Evolutionary conservation across 2,888 invertebrate species (phyloP), one percentile per base, ranked within the genome.

Genomic region (Limnephilus lunatus): DNA sequence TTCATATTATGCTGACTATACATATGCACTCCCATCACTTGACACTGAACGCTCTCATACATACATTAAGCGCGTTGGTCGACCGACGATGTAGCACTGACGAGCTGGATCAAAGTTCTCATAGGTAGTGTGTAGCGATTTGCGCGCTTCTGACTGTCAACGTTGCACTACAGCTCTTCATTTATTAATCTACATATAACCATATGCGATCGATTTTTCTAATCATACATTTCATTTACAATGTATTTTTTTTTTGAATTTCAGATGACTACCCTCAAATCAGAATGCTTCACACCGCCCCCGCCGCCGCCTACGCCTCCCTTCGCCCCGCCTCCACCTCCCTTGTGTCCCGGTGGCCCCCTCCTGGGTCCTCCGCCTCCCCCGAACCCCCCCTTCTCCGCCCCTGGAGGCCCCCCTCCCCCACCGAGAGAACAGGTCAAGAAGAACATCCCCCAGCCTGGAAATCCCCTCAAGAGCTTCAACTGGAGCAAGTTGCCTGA

Each of bases 401-500:
- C 68, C 68, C 68, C 68, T 9, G 68, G 68, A 5, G 68, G 68
- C 9, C 68, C 68, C 25, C 68, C 97, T 0, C 95, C 95, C 32
- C 96, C 97, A 0, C 96, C 97, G 14, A 96, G 97, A 89, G 94
- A 95, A 0, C 97, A 97, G 92, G 95, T 96, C 88, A 96, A 96
- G 31, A 99, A 98, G 95, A 98, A 99, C 95, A 98, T 99, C 92
- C 99, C 99, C 19, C 98, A 98, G 94, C 98, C 99, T 0, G 97
- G 98, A 9, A 98, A 98, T 95, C 98, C 99, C 0, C 96, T 99
- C 91, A 99, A 99, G 95, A 99, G 99, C 91, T 99, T 99, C 96
- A 99, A 99, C 96, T 99, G 99, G 99, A 98, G 98, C 90, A 99
- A 99, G 95, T 96, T 99, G 93, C 98, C 99, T 0, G 99, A 99